Evolutionary conservation across 2,113 vertebrate species (phyloP), one percentile per base, ranked within the genome.

Genomic region (Crocuta crocuta): DNA sequence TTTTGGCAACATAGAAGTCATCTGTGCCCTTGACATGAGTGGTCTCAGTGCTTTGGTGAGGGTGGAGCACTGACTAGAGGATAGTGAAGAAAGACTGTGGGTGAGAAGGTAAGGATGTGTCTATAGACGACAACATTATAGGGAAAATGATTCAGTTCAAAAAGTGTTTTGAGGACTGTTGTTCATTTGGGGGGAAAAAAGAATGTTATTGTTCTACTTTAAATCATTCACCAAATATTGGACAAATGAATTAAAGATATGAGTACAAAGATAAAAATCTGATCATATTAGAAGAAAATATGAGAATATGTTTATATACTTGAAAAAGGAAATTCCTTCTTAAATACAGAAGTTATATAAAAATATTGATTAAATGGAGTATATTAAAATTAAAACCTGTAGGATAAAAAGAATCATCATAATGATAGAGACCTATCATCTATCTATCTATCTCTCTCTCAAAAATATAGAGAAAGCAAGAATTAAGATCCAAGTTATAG

Each of bases 331-430:
- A 86, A 58, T 61, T 68, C 19, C 48, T 68, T 55, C 5, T 68
- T 45, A 88, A 88, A 84, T n/a, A 45, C 17, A 76, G 35, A n/a
- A 86, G 61, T 79, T 63, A 15, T 26, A 15, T 48, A 55, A 63
- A 94, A 97, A 83, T 83, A 39, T 88, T 76, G 45, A 87, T 82
- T 68, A 50, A 74, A 86, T n/a, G 70, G 45, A 90, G 16, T 95
- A 16, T 15, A 50, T 48, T n/a, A n/a, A 61, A 65, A 53, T 91
- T 50, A 68, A 92, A 65, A 70, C 31, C 24, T 82, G 10, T 76
- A 82, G 66, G 21, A 45, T n/a, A 73, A 48, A 95, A 66, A 33
- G 4, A 21, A 50, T 80, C 53, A 33, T 70, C 12, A 1, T 91
- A 26, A n/a, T 90, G 43, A 80, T 39, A 39, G 39, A 39, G 39